Evolutionary conservation across 1,140 invertebrate species (phyloP), one percentile per base, ranked within the genome.

Genomic region (Tetragonula clypearis): DNA sequence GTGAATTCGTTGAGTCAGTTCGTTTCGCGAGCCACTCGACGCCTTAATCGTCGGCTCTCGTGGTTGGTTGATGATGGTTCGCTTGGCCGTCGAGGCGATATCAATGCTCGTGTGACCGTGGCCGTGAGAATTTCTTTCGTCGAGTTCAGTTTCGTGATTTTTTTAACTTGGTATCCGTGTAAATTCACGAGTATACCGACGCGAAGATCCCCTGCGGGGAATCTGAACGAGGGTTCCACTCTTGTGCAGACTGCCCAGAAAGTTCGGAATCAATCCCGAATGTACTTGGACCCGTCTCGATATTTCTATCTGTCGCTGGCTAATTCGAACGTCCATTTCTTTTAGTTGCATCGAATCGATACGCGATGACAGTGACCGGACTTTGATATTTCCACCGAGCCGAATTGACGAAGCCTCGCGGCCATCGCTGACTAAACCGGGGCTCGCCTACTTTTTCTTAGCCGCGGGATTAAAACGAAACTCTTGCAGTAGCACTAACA

Each of bases 401-500:
- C 23, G 21, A 53, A 15, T n/a, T 49, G 21, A 76, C 41, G 62
- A 17, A 30, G 35, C 23, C 65, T 69, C 65, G 14, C 41, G 21
- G 26, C 41, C 75, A 58, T 2, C 21, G 76, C 49, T 41, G 66
- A 69, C 49, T 14, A 56, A 55, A 26, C 19, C 19, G 35, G 35
- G 3, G 21, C 75, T 41, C 66, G 58, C 56, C 56, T 19, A 30
- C 75, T 73, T 79, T 79, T 69, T 30, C 30, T 30, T 79, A 79
- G 60, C 23, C 74, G 62, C 30, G 53, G 55, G 55, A 49, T 49
- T 53, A 11, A 82, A 74, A 77, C 66, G 82, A 79, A 79, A 72
- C 66, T 79, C 68, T 79, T 65, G 77, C 82, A 65, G 82, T 79
- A 79, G 82, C 82, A 62, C 65, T 71, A 65, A 89, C 84, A 87